A percentile compares a stretch with the other conserved stretches of the same genome.
Evolutionary conservation across 2,113 vertebrate genomes (phyloP).

Genomic region (Pteronura brasiliensis): DNA sequence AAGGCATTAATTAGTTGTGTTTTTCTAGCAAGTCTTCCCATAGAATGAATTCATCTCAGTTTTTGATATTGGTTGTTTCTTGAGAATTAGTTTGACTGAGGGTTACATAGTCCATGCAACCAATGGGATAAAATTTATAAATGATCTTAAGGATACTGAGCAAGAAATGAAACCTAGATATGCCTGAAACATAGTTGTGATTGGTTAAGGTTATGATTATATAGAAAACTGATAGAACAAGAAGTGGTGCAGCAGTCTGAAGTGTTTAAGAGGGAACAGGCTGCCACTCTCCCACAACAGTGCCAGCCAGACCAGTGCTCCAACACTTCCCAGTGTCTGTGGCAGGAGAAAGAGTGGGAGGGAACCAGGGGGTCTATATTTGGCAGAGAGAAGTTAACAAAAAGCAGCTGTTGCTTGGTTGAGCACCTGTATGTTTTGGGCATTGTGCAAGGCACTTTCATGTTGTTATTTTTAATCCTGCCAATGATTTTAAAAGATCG

Average conservation of each 20-base stretch:
- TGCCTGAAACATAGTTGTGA: neutral
- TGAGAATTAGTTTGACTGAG: slow-evolving; percentile 8
- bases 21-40: too few relatives aligned
- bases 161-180: neutral
- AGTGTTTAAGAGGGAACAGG: neutral
- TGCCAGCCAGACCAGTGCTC: neutral
- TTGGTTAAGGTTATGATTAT: neutral
- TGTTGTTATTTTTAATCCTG: neutral
- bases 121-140: neutral
- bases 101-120: neutral
- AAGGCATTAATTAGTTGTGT: neutral
- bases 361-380: neutral
- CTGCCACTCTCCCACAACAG: neutral
- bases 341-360: neutral
- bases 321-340: neutral
- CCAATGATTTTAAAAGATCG: neutral
- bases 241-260: neutral
- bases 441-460: neutral
- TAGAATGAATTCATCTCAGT: neutral
- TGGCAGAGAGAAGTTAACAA: neutral
- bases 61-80: slow-evolving; percentile 18
- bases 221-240: neutral
- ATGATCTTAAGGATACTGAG: neutral
- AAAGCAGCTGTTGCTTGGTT: neutral
- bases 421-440: neutral